Base-by-base conservation (phyloP, 2,797 vertebrate genomes). In the Acropternis orthonyx region DNA sequence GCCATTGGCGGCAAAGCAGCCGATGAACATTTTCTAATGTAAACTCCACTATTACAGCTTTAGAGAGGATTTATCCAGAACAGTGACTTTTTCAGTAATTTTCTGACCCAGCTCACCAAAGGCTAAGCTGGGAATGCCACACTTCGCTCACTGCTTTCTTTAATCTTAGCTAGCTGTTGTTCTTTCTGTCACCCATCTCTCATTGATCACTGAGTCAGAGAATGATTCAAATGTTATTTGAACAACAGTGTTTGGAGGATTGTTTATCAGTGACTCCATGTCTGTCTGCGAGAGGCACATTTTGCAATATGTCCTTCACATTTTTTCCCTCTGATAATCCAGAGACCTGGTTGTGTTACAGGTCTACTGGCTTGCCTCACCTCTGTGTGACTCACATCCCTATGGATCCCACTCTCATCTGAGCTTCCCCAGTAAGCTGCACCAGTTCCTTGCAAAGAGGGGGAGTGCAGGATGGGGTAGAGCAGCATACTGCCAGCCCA, bases 171-270 rank as follows among this genome's bases (percentile, higher is more conserved):
- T 66, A 75, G 34, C 27, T 10, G 46, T 68, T 83, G 67, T 61
- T 88, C 61, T 87, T 92, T 90, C 65, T 94, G 80, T 86, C 56
- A 75, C 87, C 28, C 2, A 0, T 52, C 3, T 0, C 46, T 88
- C 73, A 92, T 90, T 94, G 94, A 95, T 92, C 85, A 73, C 83
- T 95, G 94, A 95, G 80, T 95, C 94, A 96, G 55, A 78, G 76
- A 88, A 67, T 93, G 93, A 94, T 86, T 95, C 94, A 95, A 79
- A 39, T 90, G 73, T 81, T 95, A 32, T 79, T 96, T 86, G 92
- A 94, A 79, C 90, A 91, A 30, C 2, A 7, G 1, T 75, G 61
- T 91, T 92, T 89, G 79, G 79, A 79, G 92, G 85, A 89, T 75
- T 49, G 58, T 81, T 93, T 95, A 88, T 92, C 79, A 74, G 89